Evolutionary conservation across 2,797 vertebrate genomes (phyloP).

Genomic region (Notoglanidium macrostoma): DNA sequence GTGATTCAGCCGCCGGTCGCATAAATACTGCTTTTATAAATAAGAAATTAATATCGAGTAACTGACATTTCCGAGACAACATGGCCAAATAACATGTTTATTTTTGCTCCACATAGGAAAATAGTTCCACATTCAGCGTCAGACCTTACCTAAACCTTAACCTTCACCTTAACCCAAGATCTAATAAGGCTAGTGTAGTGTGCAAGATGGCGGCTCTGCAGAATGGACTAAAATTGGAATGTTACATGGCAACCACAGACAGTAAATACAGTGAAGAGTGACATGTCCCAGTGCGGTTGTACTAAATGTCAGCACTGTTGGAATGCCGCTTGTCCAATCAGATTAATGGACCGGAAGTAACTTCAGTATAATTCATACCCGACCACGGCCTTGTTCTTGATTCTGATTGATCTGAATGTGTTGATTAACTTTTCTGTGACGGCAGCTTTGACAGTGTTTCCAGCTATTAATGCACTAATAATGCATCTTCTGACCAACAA

Average conservation of each 20-base stretch:
- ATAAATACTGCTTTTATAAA: neutral
- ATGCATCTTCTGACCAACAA: neutral
- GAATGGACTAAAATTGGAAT: neutral
- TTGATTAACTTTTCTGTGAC: too few species aligned
- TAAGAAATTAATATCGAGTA: neutral
- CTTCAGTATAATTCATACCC: neutral
- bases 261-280: neutral
- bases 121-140: neutral
- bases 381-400: neutral
- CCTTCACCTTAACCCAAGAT: too few species aligned
- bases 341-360: neutral
- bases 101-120: neutral
- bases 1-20: neutral
- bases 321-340: neutral
- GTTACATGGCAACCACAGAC: neutral
- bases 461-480: neutral
- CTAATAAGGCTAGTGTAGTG: too few species aligned
- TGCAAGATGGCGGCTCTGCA: too few species aligned
- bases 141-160: too few species aligned
- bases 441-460: neutral
- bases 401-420: neutral
- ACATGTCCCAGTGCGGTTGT: neutral
- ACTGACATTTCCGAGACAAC: neutral
- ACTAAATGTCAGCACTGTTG: neutral
- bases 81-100: neutral